These are phyloP conservation scores for Platycercus adscitus DNA, from an alignment of 2,113 vertebrate genomes.

Conservation along the genomic window DNA sequence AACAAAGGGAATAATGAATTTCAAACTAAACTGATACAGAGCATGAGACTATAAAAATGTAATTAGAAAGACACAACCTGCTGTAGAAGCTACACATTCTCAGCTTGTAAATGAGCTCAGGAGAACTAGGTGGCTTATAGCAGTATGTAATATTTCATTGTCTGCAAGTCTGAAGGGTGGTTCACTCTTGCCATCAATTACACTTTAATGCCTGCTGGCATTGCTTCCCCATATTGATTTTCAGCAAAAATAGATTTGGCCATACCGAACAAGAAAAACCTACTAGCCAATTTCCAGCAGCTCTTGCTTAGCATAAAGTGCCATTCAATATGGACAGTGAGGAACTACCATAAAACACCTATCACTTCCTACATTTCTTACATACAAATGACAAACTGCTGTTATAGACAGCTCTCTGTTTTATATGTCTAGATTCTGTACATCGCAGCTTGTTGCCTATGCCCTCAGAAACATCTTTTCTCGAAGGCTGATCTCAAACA, in stretches of 20 bases:
- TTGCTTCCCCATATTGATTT: not conserved
- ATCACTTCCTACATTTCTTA: not conserved
- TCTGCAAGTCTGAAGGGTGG: not conserved
- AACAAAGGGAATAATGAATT: not conserved
- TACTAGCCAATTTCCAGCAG: conserved; percentile 36
- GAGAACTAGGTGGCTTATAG: not conserved
- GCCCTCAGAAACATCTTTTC: not conserved
- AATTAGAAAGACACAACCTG: conserved; percentile 21
- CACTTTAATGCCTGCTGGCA: conserved; percentile 27
- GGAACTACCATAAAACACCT: not conserved
- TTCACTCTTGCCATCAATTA: conserved; percentile 15
- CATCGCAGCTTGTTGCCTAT: not conserved
- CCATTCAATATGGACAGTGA: not conserved
- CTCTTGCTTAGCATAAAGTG: conserved; percentile 34
- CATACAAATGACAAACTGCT: not conserved
- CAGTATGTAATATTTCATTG: not conserved
- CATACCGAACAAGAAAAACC: not conserved
- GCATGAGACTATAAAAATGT: not conserved
- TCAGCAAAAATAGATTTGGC: not conserved
- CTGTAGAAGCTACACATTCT: conserved; percentile 2
- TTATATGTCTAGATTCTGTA: not conserved
- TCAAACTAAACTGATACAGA: not conserved
- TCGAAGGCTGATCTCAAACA: not conserved
- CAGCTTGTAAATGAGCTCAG: not conserved
- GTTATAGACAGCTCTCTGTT: not conserved